phyloP scores from a whole-genome alignment of 2,113 vertebrate genomes.

The Oryzias woworae region DNA sequence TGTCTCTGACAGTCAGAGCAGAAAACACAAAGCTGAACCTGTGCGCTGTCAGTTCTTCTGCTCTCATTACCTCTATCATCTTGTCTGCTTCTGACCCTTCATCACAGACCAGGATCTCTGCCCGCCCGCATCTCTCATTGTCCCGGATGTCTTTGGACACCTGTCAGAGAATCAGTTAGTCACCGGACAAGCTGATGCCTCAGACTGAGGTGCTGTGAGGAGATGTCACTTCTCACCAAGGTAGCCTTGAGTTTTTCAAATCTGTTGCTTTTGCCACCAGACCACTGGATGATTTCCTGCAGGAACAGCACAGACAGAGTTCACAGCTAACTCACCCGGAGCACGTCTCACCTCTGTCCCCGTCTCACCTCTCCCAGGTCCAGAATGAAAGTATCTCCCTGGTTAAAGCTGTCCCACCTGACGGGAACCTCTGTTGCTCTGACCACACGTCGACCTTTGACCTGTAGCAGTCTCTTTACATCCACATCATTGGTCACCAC shows the following conservation, averaged over 20 bases:
- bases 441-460: constrained; percentile 81
- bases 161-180: constrained; percentile 16
- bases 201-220: neutral
- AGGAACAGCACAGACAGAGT: neutral
- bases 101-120: constrained; percentile 71
- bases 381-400: constrained; percentile 89
- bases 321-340: too few species aligned
- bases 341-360: neutral
- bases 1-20: too few species aligned
- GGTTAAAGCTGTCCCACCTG: constrained; percentile 90
- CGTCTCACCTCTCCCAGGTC: constrained; percentile 83
- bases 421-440: constrained; percentile 85
- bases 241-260: constrained; percentile 85
- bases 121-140: constrained; percentile 80
- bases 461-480: constrained; percentile 82
- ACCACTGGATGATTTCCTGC: constrained; percentile 88
- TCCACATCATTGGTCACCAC: constrained; percentile 81
- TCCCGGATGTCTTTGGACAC: constrained; percentile 86
- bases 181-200: neutral
- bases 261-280: constrained; percentile 78
- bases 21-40: too few species aligned
- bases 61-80: constrained; percentile 78
- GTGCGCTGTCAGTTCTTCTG: neutral
- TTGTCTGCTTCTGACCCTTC: constrained; percentile 80
- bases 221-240: constrained; percentile 20